phyloP scores from a whole-genome alignment of 2,888 invertebrate species.

The Rhynchonema sp. region DNA sequence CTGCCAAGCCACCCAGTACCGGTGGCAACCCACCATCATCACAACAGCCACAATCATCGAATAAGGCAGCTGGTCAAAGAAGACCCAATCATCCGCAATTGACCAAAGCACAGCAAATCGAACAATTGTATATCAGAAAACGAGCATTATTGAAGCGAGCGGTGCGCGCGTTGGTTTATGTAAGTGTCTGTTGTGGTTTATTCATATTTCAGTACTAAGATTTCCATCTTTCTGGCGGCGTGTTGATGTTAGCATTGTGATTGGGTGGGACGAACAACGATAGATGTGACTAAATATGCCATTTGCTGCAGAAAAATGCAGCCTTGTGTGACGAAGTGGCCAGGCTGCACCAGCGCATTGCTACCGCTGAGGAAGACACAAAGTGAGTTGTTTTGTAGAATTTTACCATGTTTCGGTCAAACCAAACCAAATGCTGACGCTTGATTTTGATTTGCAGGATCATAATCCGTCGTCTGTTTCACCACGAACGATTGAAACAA shows the following conservation, averaged over 20 bases:
- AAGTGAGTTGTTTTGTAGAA: neutral
- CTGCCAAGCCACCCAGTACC: neutral
- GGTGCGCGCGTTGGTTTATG: conserved; percentile 3
- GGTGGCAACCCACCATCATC: neutral
- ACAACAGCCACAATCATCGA: neutral
- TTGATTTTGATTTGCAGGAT: neutral
- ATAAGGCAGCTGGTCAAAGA: neutral
- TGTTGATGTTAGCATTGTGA: neutral
- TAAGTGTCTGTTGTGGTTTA: no score
- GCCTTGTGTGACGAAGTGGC: conserved; percentile 9
- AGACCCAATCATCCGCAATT: neutral
- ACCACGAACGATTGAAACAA: neutral
- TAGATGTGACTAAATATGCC: neutral
- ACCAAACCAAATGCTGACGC: neutral
- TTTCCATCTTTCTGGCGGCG: neutral
- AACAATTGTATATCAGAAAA: neutral
- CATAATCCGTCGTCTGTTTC: neutral
- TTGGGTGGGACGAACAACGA: neutral
- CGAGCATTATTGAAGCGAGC: neutral
- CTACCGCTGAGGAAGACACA: conserved; percentile 3
- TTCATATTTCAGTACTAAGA: neutral
- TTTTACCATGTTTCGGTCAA: neutral
- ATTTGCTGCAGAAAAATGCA: conserved; percentile 6
- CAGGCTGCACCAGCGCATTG: conserved; percentile 7
- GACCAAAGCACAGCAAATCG: neutral